Conservation (phyloP, 2,888 invertebrate species). For the Chesias legatella region DNA sequence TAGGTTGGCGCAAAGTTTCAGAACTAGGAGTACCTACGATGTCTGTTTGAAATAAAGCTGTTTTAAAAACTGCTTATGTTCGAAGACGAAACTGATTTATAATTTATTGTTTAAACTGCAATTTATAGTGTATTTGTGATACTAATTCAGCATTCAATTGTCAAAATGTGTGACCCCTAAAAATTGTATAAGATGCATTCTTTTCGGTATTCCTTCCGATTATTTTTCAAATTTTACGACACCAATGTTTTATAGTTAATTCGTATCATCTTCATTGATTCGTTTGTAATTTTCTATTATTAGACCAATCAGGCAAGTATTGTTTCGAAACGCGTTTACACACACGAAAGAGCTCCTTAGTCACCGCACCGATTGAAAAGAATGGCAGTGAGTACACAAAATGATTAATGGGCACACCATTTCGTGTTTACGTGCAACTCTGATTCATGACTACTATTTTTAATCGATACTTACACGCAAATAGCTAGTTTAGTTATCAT, state of each 20-base stretch:
- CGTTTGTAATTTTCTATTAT: slow-evolving; percentile 8
- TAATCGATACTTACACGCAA: slow-evolving; percentile 12
- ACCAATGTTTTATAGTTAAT: too few relatives aligned
- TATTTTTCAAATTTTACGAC: too few relatives aligned
- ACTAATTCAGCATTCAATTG: too few relatives aligned
- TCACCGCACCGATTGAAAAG: slow-evolving; percentile 43
- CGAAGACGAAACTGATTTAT: too few relatives aligned
- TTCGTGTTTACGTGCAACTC: slow-evolving; percentile 28
- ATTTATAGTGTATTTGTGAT: too few relatives aligned
- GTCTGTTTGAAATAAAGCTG: too few relatives aligned
- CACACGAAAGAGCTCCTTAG: slow-evolving; percentile 49
- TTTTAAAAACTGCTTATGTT: too few relatives aligned
- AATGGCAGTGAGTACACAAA: slow-evolving; percentile 41
- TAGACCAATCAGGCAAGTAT: slow-evolving; percentile 44
- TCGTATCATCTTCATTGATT: not conserved
- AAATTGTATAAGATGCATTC: too few relatives aligned
- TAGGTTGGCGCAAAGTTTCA: slow-evolving; percentile 9
- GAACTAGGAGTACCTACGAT: not conserved
- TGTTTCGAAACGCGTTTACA: slow-evolving; percentile 50
- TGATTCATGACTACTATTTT: slow-evolving; percentile 21
- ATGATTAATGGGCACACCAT: slow-evolving; percentile 45
- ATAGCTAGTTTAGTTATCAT: slow-evolving; percentile 11
- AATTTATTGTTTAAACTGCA: too few relatives aligned
- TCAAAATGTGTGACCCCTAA: too few relatives aligned
- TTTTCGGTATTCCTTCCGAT: too few relatives aligned